Base-by-base conservation (phyloP, 2,113 vertebrate species). In the Bos indicus region DNA sequence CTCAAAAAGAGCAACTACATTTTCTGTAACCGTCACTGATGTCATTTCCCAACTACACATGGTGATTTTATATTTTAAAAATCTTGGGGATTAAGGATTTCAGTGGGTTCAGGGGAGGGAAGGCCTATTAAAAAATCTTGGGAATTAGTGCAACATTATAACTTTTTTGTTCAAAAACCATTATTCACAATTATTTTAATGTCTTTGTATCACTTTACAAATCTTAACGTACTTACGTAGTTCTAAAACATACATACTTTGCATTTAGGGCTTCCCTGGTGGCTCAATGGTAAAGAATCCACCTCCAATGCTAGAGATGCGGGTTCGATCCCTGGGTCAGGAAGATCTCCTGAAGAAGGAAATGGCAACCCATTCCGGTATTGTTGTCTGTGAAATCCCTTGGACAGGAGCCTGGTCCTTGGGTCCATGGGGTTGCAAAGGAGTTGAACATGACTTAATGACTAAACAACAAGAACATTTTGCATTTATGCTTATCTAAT, bases 101-200 rank as follows among this genome's bases (percentile, higher is more conserved):
- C 23, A 43, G 71, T 43, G 36, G 40, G 12, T 43, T 77, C 36
- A 43, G 71, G 36, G 71, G 36, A 77, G 40, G 36, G 23, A 77
- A 77, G 23, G 12, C 14, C 71, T 77, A 7, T 43, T 26, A 13
- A 25, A 95, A 93, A 87, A 90, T 80, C 30, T 46, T 78, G 54
- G 30, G 46, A 78, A 94, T 71, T 93, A 40, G 26, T 7, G 21
- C 30, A 52, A 88, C 43, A 81, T 85, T 81, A 59, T 74, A 82
- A 94, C 7, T 51, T 90, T 90, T 74, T 91, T 93, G 62, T 78
- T 95, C 78, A 91, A 54, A 85, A 94, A 13, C 26, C 16, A 40
- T 77, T 36, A 33, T 11, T 85, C 64, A 92, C 6, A 74, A 51
- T 52, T 88, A 93, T 93, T 87, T 98, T 96, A 78, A 90, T 84